Percentiles rank a stretch among this genome's conserved stretches.
phyloP scores from a whole-genome alignment of 2,888 invertebrate genomes.

The Chrysina gloriosa region DNA sequence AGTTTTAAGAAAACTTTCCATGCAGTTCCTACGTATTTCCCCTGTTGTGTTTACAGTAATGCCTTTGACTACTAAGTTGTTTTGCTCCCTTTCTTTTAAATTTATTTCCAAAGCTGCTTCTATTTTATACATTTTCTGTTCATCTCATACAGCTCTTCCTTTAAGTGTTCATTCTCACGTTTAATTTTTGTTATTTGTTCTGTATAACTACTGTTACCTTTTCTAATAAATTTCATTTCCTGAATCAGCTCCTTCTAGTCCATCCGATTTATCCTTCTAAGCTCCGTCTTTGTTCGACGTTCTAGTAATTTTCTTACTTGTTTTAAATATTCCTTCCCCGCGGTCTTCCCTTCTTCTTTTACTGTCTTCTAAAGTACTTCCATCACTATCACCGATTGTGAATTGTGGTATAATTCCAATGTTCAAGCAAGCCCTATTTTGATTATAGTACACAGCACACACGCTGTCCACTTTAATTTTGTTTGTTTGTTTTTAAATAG shows the following conservation, averaged over 20 bases:
- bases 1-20: neutral
- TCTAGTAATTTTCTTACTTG: neutral
- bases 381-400: too few species aligned
- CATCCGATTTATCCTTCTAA: too few species aligned
- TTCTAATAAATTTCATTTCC: neutral
- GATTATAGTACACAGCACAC: too few species aligned
- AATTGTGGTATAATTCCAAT: too few species aligned
- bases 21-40: neutral
- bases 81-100: neutral
- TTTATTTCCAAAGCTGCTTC: neutral
- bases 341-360: neutral
- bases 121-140: slow-evolving; percentile 4
- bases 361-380: neutral
- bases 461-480: too few species aligned
- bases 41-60: neutral
- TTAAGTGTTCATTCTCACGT: neutral
- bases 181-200: neutral
- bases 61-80: slow-evolving; percentile 17
- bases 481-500: too few species aligned
- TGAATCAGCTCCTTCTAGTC: neutral
- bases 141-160: neutral
- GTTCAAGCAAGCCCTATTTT: too few species aligned
- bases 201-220: neutral
- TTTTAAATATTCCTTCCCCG: neutral
- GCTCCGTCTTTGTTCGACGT: neutral